A percentile compares a stretch with the other conserved stretches of the same genome.
phyloP scores from a whole-genome alignment of 2,113 vertebrate genomes.

The Macquaria ambigua region DNA sequence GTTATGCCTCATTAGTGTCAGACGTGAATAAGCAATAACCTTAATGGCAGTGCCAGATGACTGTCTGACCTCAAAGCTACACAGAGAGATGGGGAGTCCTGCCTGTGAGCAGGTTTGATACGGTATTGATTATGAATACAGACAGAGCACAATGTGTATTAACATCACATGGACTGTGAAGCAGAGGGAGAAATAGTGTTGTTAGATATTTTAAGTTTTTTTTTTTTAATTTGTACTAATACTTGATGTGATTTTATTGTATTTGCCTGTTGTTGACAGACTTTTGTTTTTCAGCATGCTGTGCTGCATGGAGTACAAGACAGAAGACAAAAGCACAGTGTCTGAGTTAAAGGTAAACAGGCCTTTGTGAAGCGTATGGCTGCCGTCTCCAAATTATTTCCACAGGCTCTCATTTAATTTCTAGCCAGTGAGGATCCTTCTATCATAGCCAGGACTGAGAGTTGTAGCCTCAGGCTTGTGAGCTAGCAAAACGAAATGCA shows the following conservation, averaged over 20 bases:
- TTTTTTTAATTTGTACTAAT: not conserved
- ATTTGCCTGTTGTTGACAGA: slow-evolving; percentile 14
- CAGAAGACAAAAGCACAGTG: slow-evolving; percentile 20
- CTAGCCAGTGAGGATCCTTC: not conserved
- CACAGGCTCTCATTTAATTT: not conserved
- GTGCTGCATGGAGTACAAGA: slow-evolving; percentile 8
- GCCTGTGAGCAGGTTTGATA: slow-evolving; percentile 25
- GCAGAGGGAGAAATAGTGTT: not conserved
- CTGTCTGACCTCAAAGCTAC: slow-evolving; percentile 11
- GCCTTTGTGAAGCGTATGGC: not conserved
- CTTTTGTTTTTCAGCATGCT: slow-evolving; percentile 61
- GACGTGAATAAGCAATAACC: slow-evolving; percentile 39
- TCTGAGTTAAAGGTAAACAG: slow-evolving; percentile 58
- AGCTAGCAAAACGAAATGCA: slow-evolving; percentile 7
- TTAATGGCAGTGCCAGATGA: slow-evolving; percentile 45
- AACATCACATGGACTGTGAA: slow-evolving; percentile 11
- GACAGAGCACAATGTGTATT: not conserved
- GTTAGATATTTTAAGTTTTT: not conserved
- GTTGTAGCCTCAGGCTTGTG: slow-evolving; percentile 6
- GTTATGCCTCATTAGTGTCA: slow-evolving; percentile 51
- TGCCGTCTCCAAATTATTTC: slow-evolving; percentile 9
- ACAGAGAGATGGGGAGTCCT: not conserved
- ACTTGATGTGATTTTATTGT: not conserved
- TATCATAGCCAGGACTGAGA: not conserved
- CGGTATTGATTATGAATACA: slow-evolving; percentile 28